Percentiles rank a stretch among this genome's conserved stretches.
phyloP scores from a whole-genome alignment of 2,888 invertebrate species.

The Venustoraphidia nigricollis region DNA sequence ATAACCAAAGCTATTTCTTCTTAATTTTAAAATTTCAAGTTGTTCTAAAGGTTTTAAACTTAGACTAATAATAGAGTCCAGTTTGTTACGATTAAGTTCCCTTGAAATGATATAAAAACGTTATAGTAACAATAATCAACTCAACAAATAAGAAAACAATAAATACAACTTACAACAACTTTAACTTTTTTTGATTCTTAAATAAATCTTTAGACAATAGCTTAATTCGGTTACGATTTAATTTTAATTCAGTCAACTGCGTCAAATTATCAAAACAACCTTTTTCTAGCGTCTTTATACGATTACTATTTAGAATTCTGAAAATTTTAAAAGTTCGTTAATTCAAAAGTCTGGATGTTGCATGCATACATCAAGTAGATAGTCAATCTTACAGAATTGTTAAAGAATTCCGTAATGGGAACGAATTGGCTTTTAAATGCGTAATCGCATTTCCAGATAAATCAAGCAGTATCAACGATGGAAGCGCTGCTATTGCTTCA shows the following conservation, averaged over 20 bases:
- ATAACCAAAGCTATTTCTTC: conserved; percentile 61
- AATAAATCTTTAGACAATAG: conserved; percentile 62
- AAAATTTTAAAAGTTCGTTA: conserved; percentile 18
- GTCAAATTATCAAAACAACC: conserved; percentile 58
- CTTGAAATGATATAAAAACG: conserved; percentile 26
- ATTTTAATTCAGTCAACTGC: conserved; percentile 53
- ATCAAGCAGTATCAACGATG: conserved; percentile 40
- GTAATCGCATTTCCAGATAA: conserved; percentile 47
- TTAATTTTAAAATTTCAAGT: conserved; percentile 59
- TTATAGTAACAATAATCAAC: background rate
- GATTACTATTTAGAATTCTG: conserved; percentile 58
- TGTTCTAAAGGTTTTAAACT: conserved; percentile 64
- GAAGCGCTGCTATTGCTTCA: conserved; percentile 30
- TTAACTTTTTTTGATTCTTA: conserved; percentile 36
- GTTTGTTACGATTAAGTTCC: conserved; percentile 71
- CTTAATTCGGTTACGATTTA: conserved; percentile 63
- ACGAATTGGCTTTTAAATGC: conserved; percentile 37
- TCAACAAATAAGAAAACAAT: background rate
- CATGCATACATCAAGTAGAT: conserved; percentile 3
- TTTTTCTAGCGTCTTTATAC: conserved; percentile 51
- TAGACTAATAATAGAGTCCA: conserved; percentile 64
- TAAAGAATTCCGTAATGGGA: conserved; percentile 37
- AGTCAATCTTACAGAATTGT: conserved; percentile 31
- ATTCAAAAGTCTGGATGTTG: conserved; percentile 21
- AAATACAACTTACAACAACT: conserved; percentile 7